Evolutionary conservation across 1,140 invertebrate genomes (phyloP), one percentile per base, ranked within the genome.

Genomic region (Euglossa dilemma): DNA sequence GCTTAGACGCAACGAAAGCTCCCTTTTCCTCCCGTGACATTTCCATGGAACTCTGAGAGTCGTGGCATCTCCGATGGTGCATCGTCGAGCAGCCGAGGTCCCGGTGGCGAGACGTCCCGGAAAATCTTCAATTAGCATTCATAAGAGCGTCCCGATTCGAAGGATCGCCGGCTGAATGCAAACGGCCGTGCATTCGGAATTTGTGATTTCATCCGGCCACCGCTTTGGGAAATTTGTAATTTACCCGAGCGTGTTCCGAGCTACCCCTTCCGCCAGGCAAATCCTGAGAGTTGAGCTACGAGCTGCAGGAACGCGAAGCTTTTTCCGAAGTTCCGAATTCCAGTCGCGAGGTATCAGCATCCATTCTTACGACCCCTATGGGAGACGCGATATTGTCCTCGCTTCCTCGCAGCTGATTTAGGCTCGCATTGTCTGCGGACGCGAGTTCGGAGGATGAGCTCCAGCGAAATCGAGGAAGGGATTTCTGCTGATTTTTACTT

Each of bases 81-180:
- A 70, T 70, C 69, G 69, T 36, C 47, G 50, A 71, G 50, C 50
- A 54, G 50, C 69, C 14, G 69, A 54, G 23, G 23, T 25, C 25
- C 11, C 28, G 9, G 25, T 36, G n/a, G 36, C 50, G 72, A 59
- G 52, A 72, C 56, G 59, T 28, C 50, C 64, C 69, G 84, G 84
- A 85, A 85, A 88, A 87, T 87, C 79, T 80, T 87, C 72, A 87
- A 87, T 88, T 88, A 87, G 80, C 80, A 88, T 88, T 88, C 87
- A 85, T 88, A 88, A 88, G 79, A 85, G 69, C 61, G 56, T 77
- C 72, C 54, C 80, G 87, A 88, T 88, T 85, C 86, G 76, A 80
- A 88, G 70, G 36, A 71, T 77, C 79, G 85, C 56, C 64, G 66
- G 71, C 57, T 59, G 86, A 88, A 88, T 88, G 86, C 86, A 83